These are phyloP conservation scores for Drosophila paulistorum DNA, from an alignment of 1,140 invertebrate species.

Conservation along the genomic window DNA sequence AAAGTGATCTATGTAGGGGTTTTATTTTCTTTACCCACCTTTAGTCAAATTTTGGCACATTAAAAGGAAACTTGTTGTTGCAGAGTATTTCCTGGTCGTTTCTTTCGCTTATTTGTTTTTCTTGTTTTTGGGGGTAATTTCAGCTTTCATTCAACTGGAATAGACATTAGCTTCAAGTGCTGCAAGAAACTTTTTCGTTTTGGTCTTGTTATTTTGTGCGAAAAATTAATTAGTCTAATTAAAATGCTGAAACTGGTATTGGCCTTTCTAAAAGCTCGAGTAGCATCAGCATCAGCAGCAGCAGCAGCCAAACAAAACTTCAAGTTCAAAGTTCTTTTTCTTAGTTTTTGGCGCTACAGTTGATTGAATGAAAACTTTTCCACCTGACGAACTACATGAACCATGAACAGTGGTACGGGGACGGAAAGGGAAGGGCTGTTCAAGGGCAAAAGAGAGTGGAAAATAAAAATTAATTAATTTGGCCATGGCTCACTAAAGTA, in stretches of 20 bases:
- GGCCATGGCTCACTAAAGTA: conserved; percentile 26
- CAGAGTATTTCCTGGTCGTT: too few relatives aligned
- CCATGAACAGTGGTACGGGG: not conserved
- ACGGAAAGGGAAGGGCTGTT: not conserved
- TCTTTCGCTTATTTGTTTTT: not conserved
- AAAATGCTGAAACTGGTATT: conserved; percentile 57
- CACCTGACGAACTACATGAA: conserved; percentile 41
- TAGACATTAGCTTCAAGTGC: conserved; percentile 6
- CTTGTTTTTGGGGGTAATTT: not conserved
- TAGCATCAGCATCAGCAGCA: not conserved
- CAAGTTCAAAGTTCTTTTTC: conserved; percentile 72
- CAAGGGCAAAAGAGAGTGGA: not conserved
- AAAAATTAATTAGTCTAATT: conserved; percentile 80
- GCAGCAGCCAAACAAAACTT: conserved; percentile 34
- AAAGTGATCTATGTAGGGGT: too few relatives aligned
- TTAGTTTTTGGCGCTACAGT: conserved; percentile 45
- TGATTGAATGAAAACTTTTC: conserved; percentile 78
- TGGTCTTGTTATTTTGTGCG: conserved; percentile 52
- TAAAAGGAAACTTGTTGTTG: too few relatives aligned
- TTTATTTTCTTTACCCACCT: too few relatives aligned
- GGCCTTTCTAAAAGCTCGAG: conserved; percentile 8
- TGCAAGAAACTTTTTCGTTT: conserved; percentile 6
- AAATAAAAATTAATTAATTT: conserved; percentile 73
- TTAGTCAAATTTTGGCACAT: too few relatives aligned
- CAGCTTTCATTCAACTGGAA: conserved; percentile 4